Conservation (phyloP, 2,888 invertebrate species). For the Athrips mouffetella region DNA sequence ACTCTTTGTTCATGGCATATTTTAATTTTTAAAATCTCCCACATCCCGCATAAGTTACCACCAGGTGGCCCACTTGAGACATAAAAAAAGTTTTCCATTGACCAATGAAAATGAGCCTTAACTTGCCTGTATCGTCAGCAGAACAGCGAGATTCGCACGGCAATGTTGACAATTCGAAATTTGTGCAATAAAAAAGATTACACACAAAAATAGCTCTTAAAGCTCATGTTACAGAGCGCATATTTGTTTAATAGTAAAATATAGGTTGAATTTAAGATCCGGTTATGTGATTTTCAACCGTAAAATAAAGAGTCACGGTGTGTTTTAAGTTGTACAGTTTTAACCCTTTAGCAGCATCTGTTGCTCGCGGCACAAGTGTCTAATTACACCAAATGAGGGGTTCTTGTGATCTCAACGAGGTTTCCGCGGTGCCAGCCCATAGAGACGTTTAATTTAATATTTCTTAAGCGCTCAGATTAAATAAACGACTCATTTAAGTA, state of each 20-base stretch:
- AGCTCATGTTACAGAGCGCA: neutral
- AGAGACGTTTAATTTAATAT: neutral
- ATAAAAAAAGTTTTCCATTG: no score
- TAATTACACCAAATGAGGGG: constrained; percentile 44
- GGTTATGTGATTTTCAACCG: neutral
- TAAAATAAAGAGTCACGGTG: neutral
- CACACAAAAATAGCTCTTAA: neutral
- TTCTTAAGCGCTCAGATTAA: neutral
- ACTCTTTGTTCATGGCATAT: no score
- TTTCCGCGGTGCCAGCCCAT: no score
- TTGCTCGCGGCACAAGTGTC: constrained; percentile 30
- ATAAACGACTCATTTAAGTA: neutral
- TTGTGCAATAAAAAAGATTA: neutral
- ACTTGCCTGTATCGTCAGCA: neutral
- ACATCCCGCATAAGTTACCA: no score
- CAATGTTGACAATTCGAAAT: neutral
- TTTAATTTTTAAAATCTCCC: no score
- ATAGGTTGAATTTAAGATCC: neutral
- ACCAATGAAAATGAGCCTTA: no score
- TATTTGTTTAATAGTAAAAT: neutral
- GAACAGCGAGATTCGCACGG: neutral
- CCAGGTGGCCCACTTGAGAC: no score
- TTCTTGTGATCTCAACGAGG: no score
- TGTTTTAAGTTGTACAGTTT: neutral
- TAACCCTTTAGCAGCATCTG: constrained; percentile 31